phyloP scores from a whole-genome alignment of 2,113 vertebrate species.

The Poeciliopsis turrubarensis region DNA sequence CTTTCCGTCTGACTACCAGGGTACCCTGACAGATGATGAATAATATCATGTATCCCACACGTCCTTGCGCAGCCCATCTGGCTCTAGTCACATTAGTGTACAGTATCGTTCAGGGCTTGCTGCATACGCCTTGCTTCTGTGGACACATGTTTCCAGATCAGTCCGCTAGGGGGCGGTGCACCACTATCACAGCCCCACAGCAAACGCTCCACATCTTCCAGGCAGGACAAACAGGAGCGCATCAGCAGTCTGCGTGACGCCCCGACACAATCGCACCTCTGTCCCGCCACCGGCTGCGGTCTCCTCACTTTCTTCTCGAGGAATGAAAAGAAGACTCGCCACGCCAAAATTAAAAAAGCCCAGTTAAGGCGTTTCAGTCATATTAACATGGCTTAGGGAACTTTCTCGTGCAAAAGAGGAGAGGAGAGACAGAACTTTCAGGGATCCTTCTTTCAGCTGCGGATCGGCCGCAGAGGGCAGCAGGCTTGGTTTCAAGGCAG shows the following conservation, averaged over 20 bases:
- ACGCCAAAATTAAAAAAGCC: not conserved
- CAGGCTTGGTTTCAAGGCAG: conserved; percentile 18
- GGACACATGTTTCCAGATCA: not conserved
- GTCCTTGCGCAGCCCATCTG: conserved; percentile 39
- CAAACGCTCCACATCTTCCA: conserved; percentile 35
- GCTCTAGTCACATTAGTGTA: conserved; percentile 34
- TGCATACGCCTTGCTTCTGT: not conserved
- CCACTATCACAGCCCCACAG: conserved; percentile 37
- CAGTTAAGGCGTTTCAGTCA: conserved; percentile 28
- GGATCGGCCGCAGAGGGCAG: conserved; percentile 34
- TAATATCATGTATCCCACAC: conserved; percentile 43
- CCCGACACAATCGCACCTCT: conserved; percentile 58
- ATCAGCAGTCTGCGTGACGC: conserved; percentile 56
- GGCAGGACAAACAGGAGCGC: conserved; percentile 47
- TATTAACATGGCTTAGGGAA: conserved; percentile 28
- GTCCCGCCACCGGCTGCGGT: conserved; percentile 54
- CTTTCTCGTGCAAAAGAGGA: conserved; percentile 48
- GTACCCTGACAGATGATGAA: conserved; percentile 12
- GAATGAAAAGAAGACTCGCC: conserved; percentile 28
- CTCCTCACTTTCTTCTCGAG: not conserved
- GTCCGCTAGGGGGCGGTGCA: conserved; percentile 61
- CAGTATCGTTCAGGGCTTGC: conserved; percentile 39
- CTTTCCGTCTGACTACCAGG: conserved; percentile 18
- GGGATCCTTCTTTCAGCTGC: conserved; percentile 28
- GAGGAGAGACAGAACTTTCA: conserved; percentile 65